Percentiles rank a stretch among this genome's conserved stretches.
These are phyloP conservation scores for Penaeus monodon DNA, from an alignment of 2,888 invertebrate genomes.

Conservation along the genomic window DNA sequence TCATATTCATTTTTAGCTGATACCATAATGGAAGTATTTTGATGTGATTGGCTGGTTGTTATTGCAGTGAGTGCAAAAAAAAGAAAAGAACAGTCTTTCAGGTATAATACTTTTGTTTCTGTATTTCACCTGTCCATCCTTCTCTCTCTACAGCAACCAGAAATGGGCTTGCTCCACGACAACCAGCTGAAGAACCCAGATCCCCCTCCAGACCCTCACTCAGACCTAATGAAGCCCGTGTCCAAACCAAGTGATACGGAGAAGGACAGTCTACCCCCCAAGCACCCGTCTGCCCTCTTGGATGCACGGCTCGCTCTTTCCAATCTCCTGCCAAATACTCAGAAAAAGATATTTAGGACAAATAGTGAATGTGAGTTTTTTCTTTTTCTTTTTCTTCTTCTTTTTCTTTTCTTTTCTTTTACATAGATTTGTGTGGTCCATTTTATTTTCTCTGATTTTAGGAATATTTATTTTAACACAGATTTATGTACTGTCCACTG, in stretches of 20 bases:
- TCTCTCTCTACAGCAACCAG: slow-evolving; percentile 40
- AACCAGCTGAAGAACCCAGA: background rate
- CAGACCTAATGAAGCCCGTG: slow-evolving; percentile 47
- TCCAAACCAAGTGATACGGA: slow-evolving; percentile 18
- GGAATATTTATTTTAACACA: no score
- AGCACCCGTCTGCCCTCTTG: slow-evolving; percentile 2
- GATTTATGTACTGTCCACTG: no score
- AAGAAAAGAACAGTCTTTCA: no score
- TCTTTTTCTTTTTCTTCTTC: no score
- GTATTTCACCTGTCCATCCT: background rate
- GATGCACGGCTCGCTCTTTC: slow-evolving; percentile 42
- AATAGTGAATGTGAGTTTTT: slow-evolving; percentile 46
- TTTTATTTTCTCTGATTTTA: no score
- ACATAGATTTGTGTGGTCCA: no score
- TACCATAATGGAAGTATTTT: no score
- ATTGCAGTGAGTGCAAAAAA: no score
- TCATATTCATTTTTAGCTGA: no score
- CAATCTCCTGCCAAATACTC: slow-evolving; percentile 44
- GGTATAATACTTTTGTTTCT: background rate
- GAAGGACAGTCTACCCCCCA: slow-evolving; percentile 2
- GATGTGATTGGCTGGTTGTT: no score
- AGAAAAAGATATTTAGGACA: slow-evolving; percentile 39
- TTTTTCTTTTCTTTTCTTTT: no score
- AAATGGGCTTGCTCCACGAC: slow-evolving; percentile 54
- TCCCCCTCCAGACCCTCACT: slow-evolving; percentile 45